A percentile compares a stretch with the other conserved stretches of the same genome.
phyloP scores from a whole-genome alignment of 2,113 vertebrate genomes.

The Platichthys stellatus region DNA sequence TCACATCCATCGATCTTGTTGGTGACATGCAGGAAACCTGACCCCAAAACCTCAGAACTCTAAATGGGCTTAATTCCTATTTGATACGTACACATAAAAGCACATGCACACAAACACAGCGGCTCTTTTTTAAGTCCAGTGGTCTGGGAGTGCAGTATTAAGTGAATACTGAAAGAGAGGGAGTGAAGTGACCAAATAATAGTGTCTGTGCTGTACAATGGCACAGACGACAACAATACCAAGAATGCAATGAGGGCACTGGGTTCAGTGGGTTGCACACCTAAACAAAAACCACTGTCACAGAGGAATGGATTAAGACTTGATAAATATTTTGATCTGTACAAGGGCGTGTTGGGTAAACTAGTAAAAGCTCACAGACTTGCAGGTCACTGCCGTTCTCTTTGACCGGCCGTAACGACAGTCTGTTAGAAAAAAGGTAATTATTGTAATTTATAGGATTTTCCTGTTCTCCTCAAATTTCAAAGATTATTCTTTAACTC shows the following conservation, averaged over 20 bases:
- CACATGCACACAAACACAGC: constrained; percentile 34
- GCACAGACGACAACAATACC: constrained; percentile 69
- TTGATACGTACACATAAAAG: constrained; percentile 58
- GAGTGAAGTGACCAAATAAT: constrained; percentile 71
- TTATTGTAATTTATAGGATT: too few relatives aligned
- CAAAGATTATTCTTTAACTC: background rate
- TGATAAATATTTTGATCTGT: constrained; percentile 51
- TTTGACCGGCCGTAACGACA: background rate
- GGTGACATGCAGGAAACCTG: constrained; percentile 77
- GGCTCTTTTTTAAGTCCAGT: constrained; percentile 52
- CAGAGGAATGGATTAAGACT: constrained; percentile 55
- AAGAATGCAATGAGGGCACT: constrained; percentile 62
- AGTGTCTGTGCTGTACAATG: constrained; percentile 70
- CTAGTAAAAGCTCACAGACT: constrained; percentile 9
- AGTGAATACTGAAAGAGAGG: constrained; percentile 69
- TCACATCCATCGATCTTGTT: constrained; percentile 79
- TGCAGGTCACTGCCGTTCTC: constrained; percentile 11
- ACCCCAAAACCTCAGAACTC: constrained; percentile 62
- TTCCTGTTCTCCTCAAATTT: background rate
- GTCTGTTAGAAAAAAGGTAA: background rate
- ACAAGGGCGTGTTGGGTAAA: constrained; percentile 15
- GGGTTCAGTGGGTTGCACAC: constrained; percentile 60
- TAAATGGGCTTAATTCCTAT: constrained; percentile 71
- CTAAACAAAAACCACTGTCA: constrained; percentile 46
- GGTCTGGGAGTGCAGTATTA: constrained; percentile 63